Percentiles rank a stretch among this genome's conserved stretches.
Conservation (phyloP, 2,113 vertebrate species). For the Gymnorhina tibicen region DNA sequence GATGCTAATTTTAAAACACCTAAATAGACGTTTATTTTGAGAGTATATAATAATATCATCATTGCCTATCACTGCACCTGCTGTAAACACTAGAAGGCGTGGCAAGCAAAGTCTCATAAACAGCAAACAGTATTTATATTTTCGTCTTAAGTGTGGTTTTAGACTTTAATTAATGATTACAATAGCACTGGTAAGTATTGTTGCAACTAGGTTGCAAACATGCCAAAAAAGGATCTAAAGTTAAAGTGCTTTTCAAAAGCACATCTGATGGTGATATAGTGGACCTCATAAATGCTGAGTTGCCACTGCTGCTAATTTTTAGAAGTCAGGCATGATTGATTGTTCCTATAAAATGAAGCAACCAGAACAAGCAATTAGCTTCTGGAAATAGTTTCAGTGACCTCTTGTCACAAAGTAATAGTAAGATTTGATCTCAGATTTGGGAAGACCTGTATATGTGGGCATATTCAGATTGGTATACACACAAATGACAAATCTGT, state of each 20-base stretch:
- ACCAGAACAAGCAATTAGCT: not conserved
- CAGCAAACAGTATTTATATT: not conserved
- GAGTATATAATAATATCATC: rapidly evolving
- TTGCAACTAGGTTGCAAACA: not conserved
- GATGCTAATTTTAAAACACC: not conserved
- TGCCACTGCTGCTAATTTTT: not conserved
- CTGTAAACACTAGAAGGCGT: not conserved
- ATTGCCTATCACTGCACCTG: not conserved
- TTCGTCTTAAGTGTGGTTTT: not conserved
- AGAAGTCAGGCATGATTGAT: not conserved
- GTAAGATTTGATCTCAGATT: not conserved
- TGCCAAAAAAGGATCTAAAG: not conserved
- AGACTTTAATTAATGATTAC: not conserved
- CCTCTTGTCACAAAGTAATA: not conserved
- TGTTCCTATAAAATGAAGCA: not conserved
- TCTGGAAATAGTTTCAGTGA: not conserved
- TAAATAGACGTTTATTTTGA: not conserved
- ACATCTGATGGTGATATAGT: rapidly evolving
- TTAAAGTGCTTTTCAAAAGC: not conserved
- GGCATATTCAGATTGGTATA: not conserved
- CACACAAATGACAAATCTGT: not conserved
- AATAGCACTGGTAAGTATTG: not conserved
- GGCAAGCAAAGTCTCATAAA: not conserved
- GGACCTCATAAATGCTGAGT: not conserved
- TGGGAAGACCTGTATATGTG: not conserved